Base-by-base conservation (phyloP, 1,140 invertebrate species). In the Drosophila cardini region DNA sequence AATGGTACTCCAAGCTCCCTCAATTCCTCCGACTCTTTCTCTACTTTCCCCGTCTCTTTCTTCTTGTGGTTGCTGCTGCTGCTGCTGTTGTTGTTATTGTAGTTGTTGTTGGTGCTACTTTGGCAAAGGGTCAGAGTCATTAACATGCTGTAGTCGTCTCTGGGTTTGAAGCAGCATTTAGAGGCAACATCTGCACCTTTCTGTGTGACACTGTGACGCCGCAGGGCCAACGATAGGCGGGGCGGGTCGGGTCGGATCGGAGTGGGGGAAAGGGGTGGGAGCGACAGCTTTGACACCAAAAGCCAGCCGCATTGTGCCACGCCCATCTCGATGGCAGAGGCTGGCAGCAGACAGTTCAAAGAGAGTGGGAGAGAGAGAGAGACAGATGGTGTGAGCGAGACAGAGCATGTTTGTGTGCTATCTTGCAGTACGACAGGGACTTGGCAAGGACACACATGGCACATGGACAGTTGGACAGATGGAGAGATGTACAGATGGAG, bases 141-240 rank as follows among this genome's bases (percentile, higher is more conserved):
- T 86, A 86, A 86, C 82, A 86, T 86, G 83, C 72, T 86, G 82
- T 85, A 82, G 82, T 87, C 75, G 76, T 75, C 34, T 36, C 34
- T 55, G 13, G 57, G 58, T 55, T 56, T 64, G 15, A n/a, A 53
- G 55, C 72, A 87, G 78, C 82, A 87, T 76, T 87, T 79, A 82
- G 75, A 72, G 74, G 50, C 78, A 78, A 86, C 82, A 86, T 86
- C 82, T 86, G 82, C 78, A 86, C 83, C 82, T 87, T 87, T 87
- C 71, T 76, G 55, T 69, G 32, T 46, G 60, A 43, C 67, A 71
- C 62, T 55, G 65, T 40, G 45, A 48, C 18, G 76, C 65, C 62
- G 38, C 52, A 62, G 53, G 50, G 18, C 15, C 57, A 61, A 21
- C 7, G 21, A 8, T 13, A 46, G 11, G 15, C 45, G 60, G 42